Evolutionary conservation across 2,113 vertebrate species (phyloP), one percentile per base, ranked within the genome.

Genomic region (Sinocyclocheilus rhinocerous): DNA sequence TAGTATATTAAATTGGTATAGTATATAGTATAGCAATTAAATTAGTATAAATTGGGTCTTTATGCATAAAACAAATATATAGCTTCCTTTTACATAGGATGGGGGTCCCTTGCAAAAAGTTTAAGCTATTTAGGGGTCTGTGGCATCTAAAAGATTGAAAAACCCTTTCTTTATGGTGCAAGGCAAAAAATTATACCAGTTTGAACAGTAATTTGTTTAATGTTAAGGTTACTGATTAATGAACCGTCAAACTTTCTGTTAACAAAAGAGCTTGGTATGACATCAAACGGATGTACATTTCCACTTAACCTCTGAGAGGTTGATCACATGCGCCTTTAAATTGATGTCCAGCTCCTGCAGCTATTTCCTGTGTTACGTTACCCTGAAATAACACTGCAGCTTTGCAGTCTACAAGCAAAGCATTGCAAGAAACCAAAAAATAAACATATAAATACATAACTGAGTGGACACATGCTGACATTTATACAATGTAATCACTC

Each of bases 321-420:
- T 13, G 57, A 80, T 24, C 57, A n/a, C 77, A 57, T 63, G 77
- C n/a, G 22, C 77, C 57, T 63, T 80, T 39, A 63, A 80, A 80
- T 80, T 63, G 24, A 63, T 80, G 77, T 80, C 5, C 33, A 39
- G 57, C 57, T 80, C 77, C 57, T 42, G 77, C 11, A 80, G 77
- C 77, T 42, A 63, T 80, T 80, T 80, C 77, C 77, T 80, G 77
- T 80, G 77, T 80, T 63, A 80, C 55, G 4, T 63, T 80, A 61
- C 57, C 57, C 36, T 80, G 57, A 80, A 80, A 80, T 39, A 80
- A 80, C 77, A 63, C 77, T 24, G 57, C 16, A 39, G 22, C 20
- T 61, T 80, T 61, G 15, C 26, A 4, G 77, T 61, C 36, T 15
- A 24, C 29, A 79, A 79, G 36, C 55, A 24, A 63, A 79, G 18